Conservation (phyloP, 1,140 invertebrate genomes). For the Sarcophaga bullata region DNA sequence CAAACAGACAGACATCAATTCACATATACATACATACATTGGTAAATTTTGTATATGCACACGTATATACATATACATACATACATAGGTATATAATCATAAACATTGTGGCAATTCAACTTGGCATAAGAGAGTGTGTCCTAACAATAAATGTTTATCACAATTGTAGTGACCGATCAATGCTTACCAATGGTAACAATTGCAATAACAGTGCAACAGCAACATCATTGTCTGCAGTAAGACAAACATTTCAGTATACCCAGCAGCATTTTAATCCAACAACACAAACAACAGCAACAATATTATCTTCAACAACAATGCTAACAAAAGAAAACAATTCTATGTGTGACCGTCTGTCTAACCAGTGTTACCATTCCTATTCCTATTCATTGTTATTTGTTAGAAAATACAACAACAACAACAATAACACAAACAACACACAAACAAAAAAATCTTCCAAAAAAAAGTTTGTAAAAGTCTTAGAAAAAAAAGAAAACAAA, state of each 20-base stretch:
- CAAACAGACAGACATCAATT: neutral
- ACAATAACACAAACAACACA: neutral
- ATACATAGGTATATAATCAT: too few relatives aligned
- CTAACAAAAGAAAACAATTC: too few relatives aligned
- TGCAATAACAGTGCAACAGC: neutral
- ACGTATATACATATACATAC: too few relatives aligned
- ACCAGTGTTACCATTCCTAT: conserved; percentile 17
- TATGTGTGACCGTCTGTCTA: neutral
- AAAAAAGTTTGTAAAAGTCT: too few relatives aligned
- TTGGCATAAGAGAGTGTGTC: neutral
- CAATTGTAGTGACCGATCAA: conserved; percentile 21
- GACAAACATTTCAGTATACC: neutral
- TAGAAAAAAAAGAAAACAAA: neutral
- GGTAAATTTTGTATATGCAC: too few relatives aligned
- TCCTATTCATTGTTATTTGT: conserved; percentile 24
- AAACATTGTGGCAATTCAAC: too few relatives aligned
- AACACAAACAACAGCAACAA: neutral
- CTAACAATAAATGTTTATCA: conserved; percentile 22
- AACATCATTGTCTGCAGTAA: too few relatives aligned
- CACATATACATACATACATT: too few relatives aligned
- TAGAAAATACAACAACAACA: neutral
- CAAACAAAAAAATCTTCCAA: too few relatives aligned
- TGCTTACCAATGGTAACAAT: neutral
- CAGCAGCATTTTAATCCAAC: conserved; percentile 5
- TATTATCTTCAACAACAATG: too few relatives aligned